Evolutionary conservation across 2,797 vertebrate genomes (phyloP).

Genomic region (Scomberomorus guttatus): DNA sequence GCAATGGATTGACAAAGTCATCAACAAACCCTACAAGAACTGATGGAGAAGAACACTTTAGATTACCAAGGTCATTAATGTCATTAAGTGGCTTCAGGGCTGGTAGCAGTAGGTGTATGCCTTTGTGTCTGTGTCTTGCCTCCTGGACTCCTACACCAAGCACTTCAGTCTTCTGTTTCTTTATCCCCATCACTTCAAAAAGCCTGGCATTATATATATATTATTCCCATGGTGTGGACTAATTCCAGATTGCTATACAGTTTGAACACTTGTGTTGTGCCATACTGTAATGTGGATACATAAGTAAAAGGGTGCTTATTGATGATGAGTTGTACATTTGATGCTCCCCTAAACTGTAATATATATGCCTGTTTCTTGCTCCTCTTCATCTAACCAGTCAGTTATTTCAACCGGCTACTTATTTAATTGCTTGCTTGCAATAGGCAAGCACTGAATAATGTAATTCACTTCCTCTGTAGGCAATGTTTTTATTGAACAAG

Average conservation of each 20-base stretch:
- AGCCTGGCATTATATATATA: not conserved
- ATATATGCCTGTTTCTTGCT: conserved; percentile 3
- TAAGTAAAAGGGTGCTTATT: not conserved
- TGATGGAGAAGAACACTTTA: conserved; percentile 21
- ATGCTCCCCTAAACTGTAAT: not conserved
- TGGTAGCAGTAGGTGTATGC: not conserved
- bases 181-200: not conserved
- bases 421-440: too few species aligned
- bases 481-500: not conserved
- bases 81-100: not conserved
- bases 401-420: too few species aligned
- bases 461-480: not conserved
- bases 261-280: not conserved
- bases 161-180: not conserved
- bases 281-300: not conserved
- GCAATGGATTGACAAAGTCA: conserved; percentile 89
- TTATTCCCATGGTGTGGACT: not conserved
- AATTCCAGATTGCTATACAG: not conserved
- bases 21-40: conserved; percentile 69
- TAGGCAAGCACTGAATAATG: not conserved
- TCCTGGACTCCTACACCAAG: conserved; percentile 24
- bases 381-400: not conserved
- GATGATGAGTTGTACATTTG: not conserved
- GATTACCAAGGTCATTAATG: not conserved
- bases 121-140: not conserved